These are phyloP conservation scores for Notoglanidium macrostoma DNA, from an alignment of 2,797 vertebrate species.

Conservation along the genomic window DNA sequence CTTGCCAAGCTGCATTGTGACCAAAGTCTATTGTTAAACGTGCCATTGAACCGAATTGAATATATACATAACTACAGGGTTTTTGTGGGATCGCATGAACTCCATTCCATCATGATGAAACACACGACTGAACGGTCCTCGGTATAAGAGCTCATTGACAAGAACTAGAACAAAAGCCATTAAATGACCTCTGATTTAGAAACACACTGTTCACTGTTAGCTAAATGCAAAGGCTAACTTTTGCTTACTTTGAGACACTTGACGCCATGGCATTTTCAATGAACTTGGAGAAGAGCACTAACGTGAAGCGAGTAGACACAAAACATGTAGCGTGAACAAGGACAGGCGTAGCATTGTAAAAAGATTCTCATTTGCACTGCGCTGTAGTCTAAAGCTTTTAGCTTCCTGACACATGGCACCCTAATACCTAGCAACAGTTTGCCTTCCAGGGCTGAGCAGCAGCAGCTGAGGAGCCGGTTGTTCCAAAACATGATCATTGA, in stretches of 20 bases:
- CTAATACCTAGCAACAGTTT: constrained; percentile 5
- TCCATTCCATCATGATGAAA: not conserved
- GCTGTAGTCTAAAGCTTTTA: not conserved
- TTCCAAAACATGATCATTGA: constrained; percentile 24
- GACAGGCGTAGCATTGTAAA: not conserved
- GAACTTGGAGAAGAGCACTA: no score
- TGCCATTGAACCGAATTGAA: not conserved
- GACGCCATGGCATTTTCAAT: not conserved
- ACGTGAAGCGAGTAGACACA: not conserved
- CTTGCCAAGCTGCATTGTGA: not conserved
- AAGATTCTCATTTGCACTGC: not conserved
- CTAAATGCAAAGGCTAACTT: not conserved
- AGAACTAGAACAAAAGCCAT: not conserved
- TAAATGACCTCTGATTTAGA: not conserved
- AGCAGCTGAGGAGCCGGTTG: constrained; percentile 4
- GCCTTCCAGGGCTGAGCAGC: constrained; percentile 2
- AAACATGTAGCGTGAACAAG: not conserved
- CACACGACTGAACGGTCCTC: not conserved
- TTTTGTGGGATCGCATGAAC: not conserved
- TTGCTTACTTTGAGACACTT: not conserved
- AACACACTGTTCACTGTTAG: not conserved
- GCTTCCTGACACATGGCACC: not conserved
- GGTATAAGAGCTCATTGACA: not conserved
- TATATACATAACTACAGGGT: not conserved
- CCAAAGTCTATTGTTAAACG: not conserved